These are phyloP conservation scores for Sepiola atlantica DNA, from an alignment of 2,888 invertebrate species.

Conservation along the genomic window DNA sequence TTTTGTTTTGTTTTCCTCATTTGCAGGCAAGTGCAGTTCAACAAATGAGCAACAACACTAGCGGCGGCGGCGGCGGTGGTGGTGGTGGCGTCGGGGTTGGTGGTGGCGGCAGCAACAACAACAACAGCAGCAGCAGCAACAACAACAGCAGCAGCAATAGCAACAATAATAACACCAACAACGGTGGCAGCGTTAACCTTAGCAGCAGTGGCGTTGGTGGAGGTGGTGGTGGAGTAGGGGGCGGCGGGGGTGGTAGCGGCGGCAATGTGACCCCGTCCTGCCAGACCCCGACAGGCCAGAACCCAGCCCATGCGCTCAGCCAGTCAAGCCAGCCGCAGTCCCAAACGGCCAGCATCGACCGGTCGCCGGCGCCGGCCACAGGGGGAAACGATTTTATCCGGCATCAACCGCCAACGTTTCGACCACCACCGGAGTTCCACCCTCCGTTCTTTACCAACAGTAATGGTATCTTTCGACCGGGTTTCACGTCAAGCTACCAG, in stretches of 20 bases:
- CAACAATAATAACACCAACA: constrained; percentile 12
- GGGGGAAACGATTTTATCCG: constrained; percentile 64
- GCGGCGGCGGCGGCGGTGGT: constrained; percentile 16
- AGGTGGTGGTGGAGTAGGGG: neutral
- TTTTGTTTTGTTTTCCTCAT: neutral
- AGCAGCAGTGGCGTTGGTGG: constrained; percentile 32
- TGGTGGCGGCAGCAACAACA: constrained; percentile 52
- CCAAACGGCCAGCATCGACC: constrained; percentile 48
- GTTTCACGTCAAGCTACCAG: constrained; percentile 68
- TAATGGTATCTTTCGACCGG: constrained; percentile 73
- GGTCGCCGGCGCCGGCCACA: constrained; percentile 57
- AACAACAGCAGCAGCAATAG: constrained; percentile 36
- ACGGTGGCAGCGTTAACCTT: neutral
- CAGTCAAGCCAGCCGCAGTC: constrained; percentile 44
- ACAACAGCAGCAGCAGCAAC: constrained; percentile 51
- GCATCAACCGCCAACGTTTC: constrained; percentile 67
- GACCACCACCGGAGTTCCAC: constrained; percentile 71
- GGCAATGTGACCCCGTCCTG: constrained; percentile 39
- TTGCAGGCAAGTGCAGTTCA: constrained; percentile 48
- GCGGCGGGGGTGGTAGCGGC: neutral
- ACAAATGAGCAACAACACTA: constrained; percentile 47
- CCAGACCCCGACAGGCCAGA: constrained; percentile 25
- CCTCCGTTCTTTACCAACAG: constrained; percentile 72
- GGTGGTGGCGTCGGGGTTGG: constrained; percentile 51
- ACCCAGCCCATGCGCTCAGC: neutral